phyloP scores from a whole-genome alignment of 2,113 vertebrate genomes.

The Perccottus glenii region DNA sequence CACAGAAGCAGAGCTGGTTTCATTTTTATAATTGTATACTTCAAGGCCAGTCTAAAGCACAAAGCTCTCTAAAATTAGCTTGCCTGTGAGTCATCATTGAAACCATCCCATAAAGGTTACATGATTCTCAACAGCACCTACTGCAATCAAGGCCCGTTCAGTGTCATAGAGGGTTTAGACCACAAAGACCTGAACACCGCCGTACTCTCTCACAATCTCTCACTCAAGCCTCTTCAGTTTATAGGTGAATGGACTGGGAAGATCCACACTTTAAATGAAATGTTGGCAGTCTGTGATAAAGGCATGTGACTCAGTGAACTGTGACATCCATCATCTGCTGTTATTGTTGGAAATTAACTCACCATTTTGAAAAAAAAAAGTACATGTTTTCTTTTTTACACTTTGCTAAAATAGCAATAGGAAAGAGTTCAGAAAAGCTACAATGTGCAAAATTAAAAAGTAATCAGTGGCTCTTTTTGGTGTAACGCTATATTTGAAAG shows the following conservation, averaged over 20 bases:
- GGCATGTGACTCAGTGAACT: slow-evolving; percentile 13
- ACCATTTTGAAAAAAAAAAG: background rate
- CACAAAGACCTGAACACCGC: slow-evolving; percentile 49
- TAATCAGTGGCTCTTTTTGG: background rate
- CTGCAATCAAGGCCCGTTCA: slow-evolving; percentile 64
- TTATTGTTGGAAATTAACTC: background rate
- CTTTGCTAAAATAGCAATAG: background rate
- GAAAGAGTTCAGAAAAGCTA: background rate
- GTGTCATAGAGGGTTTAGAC: slow-evolving; percentile 52
- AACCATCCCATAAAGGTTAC: slow-evolving; percentile 79
- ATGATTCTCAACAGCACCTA: slow-evolving; percentile 72
- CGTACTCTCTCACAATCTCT: slow-evolving; percentile 56
- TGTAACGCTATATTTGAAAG: slow-evolving; percentile 1
- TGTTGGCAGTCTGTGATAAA: slow-evolving; percentile 23
- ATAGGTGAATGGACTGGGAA: slow-evolving; percentile 22
- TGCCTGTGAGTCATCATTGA: slow-evolving; percentile 75
- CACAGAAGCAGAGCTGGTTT: slow-evolving; percentile 40
- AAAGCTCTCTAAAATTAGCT: slow-evolving; percentile 74
- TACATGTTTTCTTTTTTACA: background rate
- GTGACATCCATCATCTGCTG: background rate
- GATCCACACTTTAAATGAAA: slow-evolving; percentile 24
- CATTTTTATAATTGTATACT: slow-evolving; percentile 72
- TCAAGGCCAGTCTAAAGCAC: slow-evolving; percentile 65
- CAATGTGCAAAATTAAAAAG: background rate
- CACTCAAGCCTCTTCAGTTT: slow-evolving; percentile 39